Evolutionary conservation across 2,113 vertebrate species (phyloP), one percentile per base, ranked within the genome.

Genomic region (Cheirogaleus medius): DNA sequence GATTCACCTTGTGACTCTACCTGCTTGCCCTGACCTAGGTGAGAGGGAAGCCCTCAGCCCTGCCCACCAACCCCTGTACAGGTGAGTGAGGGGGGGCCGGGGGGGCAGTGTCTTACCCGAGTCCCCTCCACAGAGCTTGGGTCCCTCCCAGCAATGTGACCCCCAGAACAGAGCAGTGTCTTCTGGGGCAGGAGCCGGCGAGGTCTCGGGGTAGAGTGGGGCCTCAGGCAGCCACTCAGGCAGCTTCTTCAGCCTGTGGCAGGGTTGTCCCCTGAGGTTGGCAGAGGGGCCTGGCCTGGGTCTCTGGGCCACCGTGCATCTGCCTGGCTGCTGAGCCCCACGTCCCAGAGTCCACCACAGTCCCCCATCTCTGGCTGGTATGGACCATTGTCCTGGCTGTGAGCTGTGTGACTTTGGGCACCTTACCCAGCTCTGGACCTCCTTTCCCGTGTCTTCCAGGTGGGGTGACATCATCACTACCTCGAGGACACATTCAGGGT

Each of bases 401-500:
- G 37, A 37, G 37, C 18, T 32, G 29, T 0, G 17, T 0, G 29
- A 63, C 6, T 7, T 6, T 8, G 7, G 42, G 60, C 0, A 1
- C 6, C 0, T 44, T 5, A 6, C 8, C 25, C 23, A 14, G 80
- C 39, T 37, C 56, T 9, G 60, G 29, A 44, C 11, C 69, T 23
- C 44, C 13, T 9, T 4, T 34, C 25, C 76, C 76, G 27, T 32
- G 25, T 13, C 27, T 85, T 34, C 60, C 12, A 6, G 27, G 17
- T 10, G 60, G 52, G n/a, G 9, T 25, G 17, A 11, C 1, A 0
- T 0, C 2, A 11, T 49, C 37, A 44, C 15, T 17, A 15, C 52
- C 54, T 27, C 27, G 20, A 9, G 49, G n/a, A 54, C 23, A 4
- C 7, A 9, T 37, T 23, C 23, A 15, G 44, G 54, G 44, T 56